Evolutionary conservation across 2,797 vertebrate genomes (phyloP).

Genomic region (Emydoidea blandingii): DNA sequence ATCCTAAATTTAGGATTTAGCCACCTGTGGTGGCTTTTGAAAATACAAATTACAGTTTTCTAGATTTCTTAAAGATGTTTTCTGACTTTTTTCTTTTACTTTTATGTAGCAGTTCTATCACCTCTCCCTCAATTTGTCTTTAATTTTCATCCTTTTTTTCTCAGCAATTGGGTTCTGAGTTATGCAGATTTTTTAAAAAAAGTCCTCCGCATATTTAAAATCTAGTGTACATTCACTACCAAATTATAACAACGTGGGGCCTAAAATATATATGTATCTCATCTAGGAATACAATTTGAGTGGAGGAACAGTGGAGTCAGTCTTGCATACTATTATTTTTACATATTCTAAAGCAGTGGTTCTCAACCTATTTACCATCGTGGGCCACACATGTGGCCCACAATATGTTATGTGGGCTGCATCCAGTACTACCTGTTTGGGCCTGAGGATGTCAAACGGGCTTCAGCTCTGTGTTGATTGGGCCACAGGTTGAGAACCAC

Average conservation of each 20-base stretch:
- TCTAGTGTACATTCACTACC: not conserved
- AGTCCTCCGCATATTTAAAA: not conserved
- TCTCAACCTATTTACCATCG: no score
- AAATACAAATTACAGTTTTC: conserved; percentile 11
- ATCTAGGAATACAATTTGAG: not conserved
- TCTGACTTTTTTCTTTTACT: not conserved
- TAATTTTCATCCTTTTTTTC: not conserved
- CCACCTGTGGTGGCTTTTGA: not conserved
- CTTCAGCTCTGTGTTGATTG: no score
- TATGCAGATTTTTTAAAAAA: not conserved
- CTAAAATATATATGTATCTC: not conserved
- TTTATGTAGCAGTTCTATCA: conserved; percentile 1
- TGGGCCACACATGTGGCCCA: no score
- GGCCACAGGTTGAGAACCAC: no score
- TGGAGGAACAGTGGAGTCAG: not conserved
- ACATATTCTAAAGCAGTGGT: not conserved
- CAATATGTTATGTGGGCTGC: no score
- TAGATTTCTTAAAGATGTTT: not conserved
- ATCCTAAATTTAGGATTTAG: not conserved
- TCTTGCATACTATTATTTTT: not conserved
- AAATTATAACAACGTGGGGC: not conserved
- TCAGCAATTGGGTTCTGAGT: conserved; percentile 28
- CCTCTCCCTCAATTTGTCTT: not conserved
- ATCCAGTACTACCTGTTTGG: no score
- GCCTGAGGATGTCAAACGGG: no score